phyloP scores from a whole-genome alignment of 1,140 invertebrate genomes.

The Gryllus bimaculatus region DNA sequence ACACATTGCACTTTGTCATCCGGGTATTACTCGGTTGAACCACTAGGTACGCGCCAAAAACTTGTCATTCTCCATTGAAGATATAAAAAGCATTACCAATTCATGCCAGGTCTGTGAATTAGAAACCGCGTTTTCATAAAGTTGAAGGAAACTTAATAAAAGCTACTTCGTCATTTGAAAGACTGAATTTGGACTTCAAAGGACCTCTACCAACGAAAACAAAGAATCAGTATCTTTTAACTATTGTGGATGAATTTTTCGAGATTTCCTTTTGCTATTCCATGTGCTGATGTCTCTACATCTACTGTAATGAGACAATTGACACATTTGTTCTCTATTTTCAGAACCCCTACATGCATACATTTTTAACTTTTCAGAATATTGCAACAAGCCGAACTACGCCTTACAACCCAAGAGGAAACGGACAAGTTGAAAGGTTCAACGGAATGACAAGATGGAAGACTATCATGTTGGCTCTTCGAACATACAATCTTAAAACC shows the following conservation, averaged over 20 bases:
- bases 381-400: slow-evolving; percentile 23
- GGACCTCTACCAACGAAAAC: slow-evolving; percentile 26
- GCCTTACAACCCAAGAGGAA: slow-evolving; percentile 22
- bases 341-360: slow-evolving; percentile 24
- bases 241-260: slow-evolving; percentile 31
- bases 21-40: slow-evolving; percentile 25
- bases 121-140: slow-evolving; percentile 23
- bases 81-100: slow-evolving; percentile 22
- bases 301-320: slow-evolving; percentile 25
- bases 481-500: not conserved
- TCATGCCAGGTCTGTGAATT: slow-evolving; percentile 22
- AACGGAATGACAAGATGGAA: slow-evolving; percentile 27
- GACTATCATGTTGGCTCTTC: slow-evolving; percentile 21
- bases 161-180: slow-evolving; percentile 26
- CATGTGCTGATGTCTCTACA: slow-evolving; percentile 23
- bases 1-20: slow-evolving; percentile 24
- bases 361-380: slow-evolving; percentile 21
- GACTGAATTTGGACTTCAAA: slow-evolving; percentile 29
- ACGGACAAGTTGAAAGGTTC: slow-evolving; percentile 20
- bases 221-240: slow-evolving; percentile 27
- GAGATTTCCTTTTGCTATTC: slow-evolving; percentile 29
- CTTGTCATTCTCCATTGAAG: slow-evolving; percentile 25
- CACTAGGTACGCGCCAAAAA: slow-evolving; percentile 25
- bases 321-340: slow-evolving; percentile 24
- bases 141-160: slow-evolving; percentile 24